Base-by-base conservation (phyloP, 2,113 vertebrate genomes). In the Ictidomys tridecemlineatus region DNA sequence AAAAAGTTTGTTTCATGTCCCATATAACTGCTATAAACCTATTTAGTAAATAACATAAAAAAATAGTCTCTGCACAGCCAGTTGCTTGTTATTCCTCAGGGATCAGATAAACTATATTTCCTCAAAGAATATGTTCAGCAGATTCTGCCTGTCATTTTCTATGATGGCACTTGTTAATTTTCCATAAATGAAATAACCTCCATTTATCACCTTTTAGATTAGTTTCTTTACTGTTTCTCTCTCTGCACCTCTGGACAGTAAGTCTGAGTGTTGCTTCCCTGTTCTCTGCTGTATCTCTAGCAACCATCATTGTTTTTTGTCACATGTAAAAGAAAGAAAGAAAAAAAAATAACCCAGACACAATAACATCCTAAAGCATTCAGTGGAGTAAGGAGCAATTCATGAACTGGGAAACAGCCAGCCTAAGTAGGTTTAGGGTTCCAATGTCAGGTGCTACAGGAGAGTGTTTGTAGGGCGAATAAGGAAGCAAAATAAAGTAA, bases 21-120 rank as follows among this genome's bases (percentile, higher is more conserved):
- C 53, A 32, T 16, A 2, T 72, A 76, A 72, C 14, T 37, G 34
- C 42, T 34, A 42, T 24, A 61, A 22, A 83, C 24, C 16, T 53
- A 53, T 48, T 94, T 73, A 93, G 37, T 61, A 86, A 80, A 95
- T 24, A 48, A 90, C 76, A 45, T 48, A 45, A 73, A 37, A 37
- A 11, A 72, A 24, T 24, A 14, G 14, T 26, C 0, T 69, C 24
- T 67, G n/a, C 30, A 37, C 20, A 24, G 9, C n/a, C 45, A 39
- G 17, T 34, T 51, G 8, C 13, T 91, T 85, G 3, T 78, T 48
- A 14, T 45, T 58, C 14, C 39, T 89, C 42, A 6, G 65, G 45
- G 10, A 32, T 34, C 16, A 61, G 22, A 32, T 86, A 70, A 61
- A 26, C 32, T 79, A 73, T 16, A 53, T 74, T 87, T 91, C 28